These are phyloP conservation scores for Galerucella nymphaeae DNA, from an alignment of 2,888 invertebrate genomes.

Conservation along the genomic window DNA sequence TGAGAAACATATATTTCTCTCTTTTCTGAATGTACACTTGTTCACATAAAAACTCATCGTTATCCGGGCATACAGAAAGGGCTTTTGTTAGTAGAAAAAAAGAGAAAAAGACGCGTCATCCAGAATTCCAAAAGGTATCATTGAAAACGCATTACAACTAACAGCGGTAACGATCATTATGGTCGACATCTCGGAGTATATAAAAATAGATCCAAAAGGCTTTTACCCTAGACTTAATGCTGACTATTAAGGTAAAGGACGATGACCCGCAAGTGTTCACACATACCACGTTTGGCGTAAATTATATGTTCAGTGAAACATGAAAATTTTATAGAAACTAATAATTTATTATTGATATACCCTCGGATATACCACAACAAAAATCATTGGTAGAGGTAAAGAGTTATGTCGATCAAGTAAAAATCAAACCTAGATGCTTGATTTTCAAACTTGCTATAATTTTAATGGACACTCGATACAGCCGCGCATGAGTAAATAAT, in stretches of 20 bases:
- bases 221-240: slow-evolving; percentile 32
- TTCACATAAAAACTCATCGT: neutral
- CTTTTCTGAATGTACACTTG: neutral
- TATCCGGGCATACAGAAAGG: neutral
- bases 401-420: too few species aligned
- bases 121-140: slow-evolving; percentile 41
- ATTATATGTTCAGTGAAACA: neutral
- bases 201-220: slow-evolving; percentile 42
- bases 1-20: neutral
- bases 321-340: neutral
- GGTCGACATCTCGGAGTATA: slow-evolving; percentile 36
- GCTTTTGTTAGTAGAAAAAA: neutral
- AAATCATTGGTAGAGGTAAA: too few species aligned
- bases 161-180: slow-evolving; percentile 40
- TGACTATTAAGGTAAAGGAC: slow-evolving; percentile 27
- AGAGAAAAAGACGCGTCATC: slow-evolving; percentile 26
- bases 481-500: too few species aligned
- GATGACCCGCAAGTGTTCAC: slow-evolving; percentile 26
- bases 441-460: too few species aligned
- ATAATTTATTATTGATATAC: neutral
- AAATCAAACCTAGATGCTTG: too few species aligned
- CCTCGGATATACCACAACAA: too few species aligned
- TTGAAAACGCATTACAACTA: slow-evolving; percentile 42
- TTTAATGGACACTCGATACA: too few species aligned
- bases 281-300: slow-evolving; percentile 5